A percentile compares a stretch with the other conserved stretches of the same genome.
Conservation (phyloP, 2,888 invertebrate genomes). For the Caenorhabditis becei region DNA sequence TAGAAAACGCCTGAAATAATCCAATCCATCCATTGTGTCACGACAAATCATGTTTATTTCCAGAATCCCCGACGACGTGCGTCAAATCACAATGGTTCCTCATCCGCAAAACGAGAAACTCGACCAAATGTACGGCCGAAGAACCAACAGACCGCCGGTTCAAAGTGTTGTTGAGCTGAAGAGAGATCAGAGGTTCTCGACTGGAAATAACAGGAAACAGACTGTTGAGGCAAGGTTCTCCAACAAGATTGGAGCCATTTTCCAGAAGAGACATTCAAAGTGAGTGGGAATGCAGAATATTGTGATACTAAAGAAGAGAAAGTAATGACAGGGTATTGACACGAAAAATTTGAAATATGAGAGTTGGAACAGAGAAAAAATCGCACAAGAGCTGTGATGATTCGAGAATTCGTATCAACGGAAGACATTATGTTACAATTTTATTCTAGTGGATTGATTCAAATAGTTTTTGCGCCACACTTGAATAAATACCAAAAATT, state of each 20-base stretch:
- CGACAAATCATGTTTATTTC: no score
- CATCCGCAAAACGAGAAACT: conserved; percentile 69
- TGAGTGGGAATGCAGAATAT: background rate
- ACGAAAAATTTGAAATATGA: no score
- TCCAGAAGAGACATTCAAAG: conserved; percentile 60
- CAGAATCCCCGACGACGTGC: conserved; percentile 62
- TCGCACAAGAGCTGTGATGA: no score
- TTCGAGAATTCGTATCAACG: no score
- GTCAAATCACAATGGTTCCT: conserved; percentile 66
- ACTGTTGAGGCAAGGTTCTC: conserved; percentile 32
- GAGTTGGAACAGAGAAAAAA: no score
- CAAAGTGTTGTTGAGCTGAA: conserved; percentile 60
- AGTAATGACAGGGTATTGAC: no score
- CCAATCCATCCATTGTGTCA: background rate
- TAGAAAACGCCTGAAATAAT: no score
- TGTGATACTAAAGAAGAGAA: no score
- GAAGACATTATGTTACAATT: no score
- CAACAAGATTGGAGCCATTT: conserved; percentile 42
- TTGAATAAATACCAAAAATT: no score
- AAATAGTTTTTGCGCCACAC: no score
- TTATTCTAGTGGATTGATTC: no score
- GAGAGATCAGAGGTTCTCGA: conserved; percentile 48
- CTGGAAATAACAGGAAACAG: conserved; percentile 46
- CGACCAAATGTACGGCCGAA: conserved; percentile 50
- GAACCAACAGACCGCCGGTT: conserved; percentile 41